These are phyloP conservation scores for Doris montereyensis DNA, from an alignment of 2,888 invertebrate genomes.

Conservation along the genomic window DNA sequence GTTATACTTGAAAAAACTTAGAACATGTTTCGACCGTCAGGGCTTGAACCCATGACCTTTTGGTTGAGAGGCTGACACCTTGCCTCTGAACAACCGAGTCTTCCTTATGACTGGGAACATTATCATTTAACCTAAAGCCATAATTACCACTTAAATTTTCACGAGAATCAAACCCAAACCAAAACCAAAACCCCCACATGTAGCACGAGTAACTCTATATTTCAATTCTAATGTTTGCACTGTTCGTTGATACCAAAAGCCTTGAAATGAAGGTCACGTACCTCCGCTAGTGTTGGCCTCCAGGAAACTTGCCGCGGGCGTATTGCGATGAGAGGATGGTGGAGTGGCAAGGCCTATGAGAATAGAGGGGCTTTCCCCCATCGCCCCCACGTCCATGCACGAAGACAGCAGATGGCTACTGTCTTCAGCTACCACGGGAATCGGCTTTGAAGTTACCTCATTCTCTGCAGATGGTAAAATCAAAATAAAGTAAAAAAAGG, in stretches of 20 bases:
- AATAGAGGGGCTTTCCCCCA: constrained; percentile 64
- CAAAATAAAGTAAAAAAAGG: too few relatives aligned
- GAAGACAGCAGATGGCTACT: constrained; percentile 21
- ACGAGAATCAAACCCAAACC: neutral
- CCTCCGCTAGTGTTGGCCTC: constrained; percentile 41
- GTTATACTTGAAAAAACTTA: too few relatives aligned
- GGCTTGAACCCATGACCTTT: too few relatives aligned
- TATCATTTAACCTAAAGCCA: too few relatives aligned
- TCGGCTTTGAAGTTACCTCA: too few relatives aligned
- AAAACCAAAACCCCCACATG: neutral
- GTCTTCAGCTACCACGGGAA: too few relatives aligned
- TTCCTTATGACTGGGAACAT: too few relatives aligned
- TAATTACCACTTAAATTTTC: too few relatives aligned
- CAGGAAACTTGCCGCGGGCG: constrained; percentile 51
- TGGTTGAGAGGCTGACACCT: too few relatives aligned
- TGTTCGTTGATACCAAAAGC: neutral
- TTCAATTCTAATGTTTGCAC: neutral
- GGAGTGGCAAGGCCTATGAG: constrained; percentile 69
- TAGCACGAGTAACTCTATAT: neutral
- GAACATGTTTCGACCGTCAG: too few relatives aligned
- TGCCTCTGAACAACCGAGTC: too few relatives aligned
- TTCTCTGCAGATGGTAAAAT: too few relatives aligned
- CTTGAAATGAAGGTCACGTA: constrained; percentile 23
- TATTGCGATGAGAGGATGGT: constrained; percentile 59
- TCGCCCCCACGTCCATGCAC: constrained; percentile 30